Percentiles rank a stretch among this genome's conserved stretches.
Evolutionary conservation across 2,797 vertebrate species (phyloP).

Genomic region (Thunnus albacares): DNA sequence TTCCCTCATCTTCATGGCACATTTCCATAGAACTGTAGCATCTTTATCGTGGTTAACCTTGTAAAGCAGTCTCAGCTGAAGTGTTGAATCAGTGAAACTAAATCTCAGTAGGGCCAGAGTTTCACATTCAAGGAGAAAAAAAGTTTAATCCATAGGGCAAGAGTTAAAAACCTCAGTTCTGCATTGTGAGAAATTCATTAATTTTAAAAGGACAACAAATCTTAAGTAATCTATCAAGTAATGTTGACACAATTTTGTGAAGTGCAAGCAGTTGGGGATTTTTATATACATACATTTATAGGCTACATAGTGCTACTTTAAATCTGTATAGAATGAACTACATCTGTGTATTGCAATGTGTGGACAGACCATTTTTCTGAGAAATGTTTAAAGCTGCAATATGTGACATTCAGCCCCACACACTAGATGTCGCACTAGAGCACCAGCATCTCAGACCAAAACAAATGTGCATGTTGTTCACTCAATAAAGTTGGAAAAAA

Average conservation of each 20-base stretch:
- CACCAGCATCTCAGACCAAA: too few relatives aligned
- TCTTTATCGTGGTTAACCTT: slow-evolving; percentile 47
- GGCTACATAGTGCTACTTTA: neutral
- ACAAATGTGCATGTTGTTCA: too few relatives aligned
- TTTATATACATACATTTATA: neutral
- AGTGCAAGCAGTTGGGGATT: neutral
- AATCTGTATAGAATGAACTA: slow-evolving; percentile 13
- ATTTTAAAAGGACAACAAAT: neutral
- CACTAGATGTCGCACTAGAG: too few relatives aligned
- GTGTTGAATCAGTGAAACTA: slow-evolving; percentile 34
- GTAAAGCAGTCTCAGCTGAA: slow-evolving; percentile 14
- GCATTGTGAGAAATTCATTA: neutral
- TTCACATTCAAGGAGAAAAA: neutral
- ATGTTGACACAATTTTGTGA: neutral
- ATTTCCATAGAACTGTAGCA: slow-evolving; percentile 50
- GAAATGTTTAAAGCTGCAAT: neutral
- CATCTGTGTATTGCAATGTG: neutral
- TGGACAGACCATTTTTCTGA: neutral
- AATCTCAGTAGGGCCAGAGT: slow-evolving; percentile 7
- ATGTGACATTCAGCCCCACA: too few relatives aligned
- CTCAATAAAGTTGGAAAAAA: too few relatives aligned
- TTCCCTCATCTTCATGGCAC: slow-evolving; percentile 51
- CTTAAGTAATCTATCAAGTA: neutral
- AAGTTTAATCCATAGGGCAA: slow-evolving; percentile 4
- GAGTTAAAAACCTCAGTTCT: slow-evolving; percentile 12